Conservation (phyloP, 1,140 invertebrate species). For the Eupeodes corollae region DNA sequence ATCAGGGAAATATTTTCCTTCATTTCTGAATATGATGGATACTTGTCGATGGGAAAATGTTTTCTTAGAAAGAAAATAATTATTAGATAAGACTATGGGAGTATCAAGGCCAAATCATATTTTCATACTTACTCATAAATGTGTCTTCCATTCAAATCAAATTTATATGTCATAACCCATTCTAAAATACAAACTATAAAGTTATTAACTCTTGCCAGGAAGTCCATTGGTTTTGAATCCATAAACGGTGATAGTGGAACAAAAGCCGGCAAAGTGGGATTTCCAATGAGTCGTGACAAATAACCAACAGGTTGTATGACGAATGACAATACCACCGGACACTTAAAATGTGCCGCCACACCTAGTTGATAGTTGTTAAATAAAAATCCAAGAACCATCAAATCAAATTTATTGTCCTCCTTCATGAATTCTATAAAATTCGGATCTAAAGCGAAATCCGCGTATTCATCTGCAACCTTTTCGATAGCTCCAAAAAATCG, state of each 20-base stretch:
- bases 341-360: slow-evolving; percentile 24
- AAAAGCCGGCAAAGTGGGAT: slow-evolving; percentile 23
- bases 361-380: slow-evolving; percentile 28
- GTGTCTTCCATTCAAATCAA: too few species aligned
- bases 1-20: slow-evolving; percentile 18
- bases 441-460: slow-evolving; percentile 12
- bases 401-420: slow-evolving; percentile 9
- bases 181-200: neutral
- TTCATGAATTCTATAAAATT: slow-evolving; percentile 14
- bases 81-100: too few species aligned
- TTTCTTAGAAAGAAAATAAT: slow-evolving; percentile 6
- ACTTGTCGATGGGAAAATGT: slow-evolving; percentile 14
- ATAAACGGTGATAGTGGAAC: slow-evolving; percentile 22
- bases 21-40: slow-evolving; percentile 20
- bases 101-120: too few species aligned
- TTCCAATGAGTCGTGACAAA: slow-evolving; percentile 21
- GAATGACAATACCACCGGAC: slow-evolving; percentile 17
- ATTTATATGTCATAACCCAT: too few species aligned
- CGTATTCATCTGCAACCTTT: slow-evolving; percentile 6
- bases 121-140: too few species aligned
- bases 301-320: slow-evolving; percentile 21
- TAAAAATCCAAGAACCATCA: slow-evolving; percentile 24
- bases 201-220: slow-evolving; percentile 4
- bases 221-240: slow-evolving; percentile 13
- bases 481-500: too few species aligned